phyloP scores from a whole-genome alignment of 2,113 vertebrate genomes.

The Tor tambroides region DNA sequence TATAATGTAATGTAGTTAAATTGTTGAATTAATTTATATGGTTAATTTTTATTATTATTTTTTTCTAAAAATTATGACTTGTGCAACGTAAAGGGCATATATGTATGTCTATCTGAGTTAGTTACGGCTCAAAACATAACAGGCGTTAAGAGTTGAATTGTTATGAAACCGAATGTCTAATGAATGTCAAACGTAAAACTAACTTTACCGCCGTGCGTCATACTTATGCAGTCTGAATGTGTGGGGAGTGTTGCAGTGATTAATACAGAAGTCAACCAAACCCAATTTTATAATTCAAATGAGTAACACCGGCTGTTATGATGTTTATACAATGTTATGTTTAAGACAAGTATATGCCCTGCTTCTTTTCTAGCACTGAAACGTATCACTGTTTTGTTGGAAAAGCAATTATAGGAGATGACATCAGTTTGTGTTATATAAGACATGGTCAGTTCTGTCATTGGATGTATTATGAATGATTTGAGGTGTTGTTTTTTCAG shows the following conservation, averaged over 20 bases:
- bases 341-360: background rate
- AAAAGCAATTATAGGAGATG: background rate
- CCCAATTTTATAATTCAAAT: background rate
- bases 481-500: slow-evolving; percentile 55
- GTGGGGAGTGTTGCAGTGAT: background rate
- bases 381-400: too few relatives aligned
- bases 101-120: too few relatives aligned
- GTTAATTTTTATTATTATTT: too few relatives aligned
- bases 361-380: background rate
- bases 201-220: too few relatives aligned
- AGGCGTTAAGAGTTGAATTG: too few relatives aligned
- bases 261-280: background rate
- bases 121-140: too few relatives aligned
- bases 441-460: background rate
- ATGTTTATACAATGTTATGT: background rate
- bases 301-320: background rate
- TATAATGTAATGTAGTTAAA: too few relatives aligned
- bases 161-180: too few relatives aligned
- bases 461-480: background rate
- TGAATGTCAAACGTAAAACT: too few relatives aligned
- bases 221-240: background rate
- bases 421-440: background rate
- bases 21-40: too few relatives aligned
- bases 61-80: too few relatives aligned
- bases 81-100: too few relatives aligned